phyloP scores from a whole-genome alignment of 2,797 vertebrate genomes.

The Meriones psammophilus region DNA sequence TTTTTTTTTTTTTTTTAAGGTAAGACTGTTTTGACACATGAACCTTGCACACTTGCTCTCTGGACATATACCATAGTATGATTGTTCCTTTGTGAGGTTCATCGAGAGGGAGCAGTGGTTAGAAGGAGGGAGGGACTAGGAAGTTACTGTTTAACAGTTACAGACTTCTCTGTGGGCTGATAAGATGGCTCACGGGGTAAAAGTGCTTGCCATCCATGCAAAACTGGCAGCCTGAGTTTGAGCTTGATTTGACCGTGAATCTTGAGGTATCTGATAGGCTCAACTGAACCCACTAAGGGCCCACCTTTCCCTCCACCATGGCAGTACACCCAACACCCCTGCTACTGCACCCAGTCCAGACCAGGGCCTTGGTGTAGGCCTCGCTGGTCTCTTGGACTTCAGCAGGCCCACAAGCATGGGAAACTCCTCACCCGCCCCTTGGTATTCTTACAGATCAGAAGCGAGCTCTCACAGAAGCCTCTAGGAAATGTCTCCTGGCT shows the following conservation, averaged over 20 bases:
- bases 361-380: background rate
- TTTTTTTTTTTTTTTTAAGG: background rate
- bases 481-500: constrained; percentile 73
- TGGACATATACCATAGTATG: background rate
- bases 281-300: background rate
- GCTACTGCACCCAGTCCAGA: background rate
- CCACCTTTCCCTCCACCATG: background rate
- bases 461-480: constrained; percentile 75
- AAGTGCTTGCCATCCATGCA: background rate
- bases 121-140: background rate
- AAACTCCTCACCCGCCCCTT: constrained; percentile 13
- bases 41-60: background rate
- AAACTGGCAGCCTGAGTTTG: background rate
- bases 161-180: background rate
- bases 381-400: background rate
- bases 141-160: background rate
- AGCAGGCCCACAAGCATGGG: background rate
- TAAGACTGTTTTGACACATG: constrained; percentile 20
- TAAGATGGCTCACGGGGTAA: background rate
- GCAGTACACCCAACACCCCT: fast-evolving
- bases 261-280: background rate
- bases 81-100: background rate
- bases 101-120: background rate
- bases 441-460: constrained; percentile 90
- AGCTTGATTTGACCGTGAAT: background rate